phyloP scores from a whole-genome alignment of 1,140 invertebrate species.

The Oscheius sp. region DNA sequence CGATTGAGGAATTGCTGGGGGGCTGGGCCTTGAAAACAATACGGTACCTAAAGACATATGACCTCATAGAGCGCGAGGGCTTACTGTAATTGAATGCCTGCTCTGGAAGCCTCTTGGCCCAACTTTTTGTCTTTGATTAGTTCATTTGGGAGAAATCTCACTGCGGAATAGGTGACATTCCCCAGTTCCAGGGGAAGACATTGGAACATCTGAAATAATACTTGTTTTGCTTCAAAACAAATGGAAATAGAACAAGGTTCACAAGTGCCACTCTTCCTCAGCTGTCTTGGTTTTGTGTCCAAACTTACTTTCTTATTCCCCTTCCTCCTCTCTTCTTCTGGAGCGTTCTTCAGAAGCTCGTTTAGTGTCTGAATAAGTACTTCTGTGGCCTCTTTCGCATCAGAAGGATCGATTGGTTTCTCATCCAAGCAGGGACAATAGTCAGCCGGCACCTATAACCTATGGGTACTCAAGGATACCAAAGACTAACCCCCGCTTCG shows the following conservation, averaged over 20 bases:
- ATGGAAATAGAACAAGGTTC: background rate
- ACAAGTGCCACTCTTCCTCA: no score
- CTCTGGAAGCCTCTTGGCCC: background rate
- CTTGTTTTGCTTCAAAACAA: conserved; percentile 5
- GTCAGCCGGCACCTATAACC: conserved; percentile 58
- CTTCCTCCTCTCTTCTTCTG: conserved; percentile 6
- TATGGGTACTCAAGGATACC: background rate
- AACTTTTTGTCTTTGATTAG: conserved; percentile 38
- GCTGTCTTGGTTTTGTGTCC: no score
- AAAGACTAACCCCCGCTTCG: conserved; percentile 42
- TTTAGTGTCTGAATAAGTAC: conserved; percentile 59
- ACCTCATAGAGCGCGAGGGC: background rate
- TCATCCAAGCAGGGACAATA: conserved; percentile 62
- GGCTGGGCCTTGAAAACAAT: conserved; percentile 35
- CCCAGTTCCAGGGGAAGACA: conserved; percentile 34
- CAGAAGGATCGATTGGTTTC: conserved; percentile 28
- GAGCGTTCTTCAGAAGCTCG: conserved; percentile 25
- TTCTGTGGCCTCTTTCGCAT: conserved; percentile 41
- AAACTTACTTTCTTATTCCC: no score
- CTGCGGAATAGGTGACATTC: conserved; percentile 26
- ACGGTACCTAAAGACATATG: conserved; percentile 38
- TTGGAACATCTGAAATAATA: conserved; percentile 1
- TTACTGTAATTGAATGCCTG: background rate
- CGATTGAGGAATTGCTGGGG: conserved; percentile 42
- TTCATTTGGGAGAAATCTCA: conserved; percentile 40